phyloP scores from a whole-genome alignment of 2,888 invertebrate species.

The Noctua pronuba region DNA sequence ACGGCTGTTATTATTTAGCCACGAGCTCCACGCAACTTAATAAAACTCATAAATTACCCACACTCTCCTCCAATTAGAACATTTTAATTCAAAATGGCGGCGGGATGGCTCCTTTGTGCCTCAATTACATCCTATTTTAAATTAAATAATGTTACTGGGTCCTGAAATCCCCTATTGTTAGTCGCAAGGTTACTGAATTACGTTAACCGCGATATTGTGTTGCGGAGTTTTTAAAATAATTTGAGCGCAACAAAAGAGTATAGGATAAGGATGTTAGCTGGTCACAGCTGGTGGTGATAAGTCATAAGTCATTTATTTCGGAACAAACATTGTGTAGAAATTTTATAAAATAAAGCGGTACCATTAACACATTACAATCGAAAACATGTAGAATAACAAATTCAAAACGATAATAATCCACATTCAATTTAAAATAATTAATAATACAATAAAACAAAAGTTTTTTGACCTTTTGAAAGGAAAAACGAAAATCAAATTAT shows the following conservation, averaged over 20 bases:
- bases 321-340: too few relatives aligned
- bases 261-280: background rate
- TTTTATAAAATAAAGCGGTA: too few relatives aligned
- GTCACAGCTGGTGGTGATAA: too few relatives aligned
- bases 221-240: background rate
- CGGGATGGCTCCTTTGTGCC: conserved; percentile 28
- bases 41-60: conserved; percentile 50
- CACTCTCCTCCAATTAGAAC: conserved; percentile 53
- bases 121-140: conserved; percentile 48
- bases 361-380: too few relatives aligned
- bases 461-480: too few relatives aligned
- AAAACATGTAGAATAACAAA: too few relatives aligned
- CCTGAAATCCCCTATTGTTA: conserved; percentile 38
- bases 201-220: conserved; percentile 15
- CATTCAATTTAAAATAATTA: too few relatives aligned
- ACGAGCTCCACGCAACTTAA: conserved; percentile 23
- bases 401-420: too few relatives aligned
- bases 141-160: conserved; percentile 52
- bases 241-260: background rate
- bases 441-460: too few relatives aligned
- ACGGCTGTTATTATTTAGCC: background rate
- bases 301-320: too few relatives aligned
- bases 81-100: conserved; percentile 59
- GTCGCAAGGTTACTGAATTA: conserved; percentile 27
- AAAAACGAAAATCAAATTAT: too few relatives aligned